phyloP scores from a whole-genome alignment of 2,797 vertebrate genomes.

The Oryzias sinensis region DNA sequence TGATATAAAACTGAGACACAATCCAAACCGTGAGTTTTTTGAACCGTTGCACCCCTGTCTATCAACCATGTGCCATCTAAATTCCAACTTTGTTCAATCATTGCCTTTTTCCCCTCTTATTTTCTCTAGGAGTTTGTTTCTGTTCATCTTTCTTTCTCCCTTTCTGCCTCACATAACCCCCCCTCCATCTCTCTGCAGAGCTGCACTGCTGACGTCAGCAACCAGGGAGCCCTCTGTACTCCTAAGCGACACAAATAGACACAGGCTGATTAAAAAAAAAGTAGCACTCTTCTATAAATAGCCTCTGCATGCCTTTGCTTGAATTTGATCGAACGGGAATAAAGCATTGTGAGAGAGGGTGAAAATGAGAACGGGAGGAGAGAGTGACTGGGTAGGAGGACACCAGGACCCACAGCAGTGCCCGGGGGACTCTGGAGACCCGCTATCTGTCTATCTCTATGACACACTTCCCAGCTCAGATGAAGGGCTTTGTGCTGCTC shows the following conservation, averaged over 20 bases:
- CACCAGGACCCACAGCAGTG: slow-evolving; percentile 22
- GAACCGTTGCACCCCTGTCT: neutral
- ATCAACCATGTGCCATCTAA: slow-evolving; percentile 38
- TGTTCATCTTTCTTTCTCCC: slow-evolving; percentile 15
- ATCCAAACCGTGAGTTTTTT: no score
- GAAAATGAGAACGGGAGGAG: slow-evolving; percentile 12
- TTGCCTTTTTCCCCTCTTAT: slow-evolving; percentile 28
- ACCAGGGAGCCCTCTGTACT: slow-evolving; percentile 82
- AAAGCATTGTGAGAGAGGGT: slow-evolving; percentile 28
- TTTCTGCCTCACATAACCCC: slow-evolving; percentile 32
- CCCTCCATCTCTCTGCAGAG: slow-evolving; percentile 68
- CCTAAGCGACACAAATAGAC: slow-evolving; percentile 81
- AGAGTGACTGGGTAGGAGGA: slow-evolving; percentile 30
- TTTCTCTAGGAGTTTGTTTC: slow-evolving; percentile 35
- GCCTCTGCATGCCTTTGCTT: slow-evolving; percentile 68
- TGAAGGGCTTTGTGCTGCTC: slow-evolving; percentile 59
- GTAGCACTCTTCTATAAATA: slow-evolving; percentile 79
- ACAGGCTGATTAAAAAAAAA: slow-evolving; percentile 78
- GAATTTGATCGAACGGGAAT: slow-evolving; percentile 74
- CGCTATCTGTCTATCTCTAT: slow-evolving; percentile 60
- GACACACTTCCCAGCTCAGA: slow-evolving; percentile 65
- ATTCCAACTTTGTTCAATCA: slow-evolving; percentile 12
- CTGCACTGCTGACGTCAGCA: slow-evolving; percentile 78
- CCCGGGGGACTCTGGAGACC: slow-evolving; percentile 46
- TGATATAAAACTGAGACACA: no score